Evolutionary conservation across 2,888 invertebrate species (phyloP).

Genomic region (Limenitis camilla): DNA sequence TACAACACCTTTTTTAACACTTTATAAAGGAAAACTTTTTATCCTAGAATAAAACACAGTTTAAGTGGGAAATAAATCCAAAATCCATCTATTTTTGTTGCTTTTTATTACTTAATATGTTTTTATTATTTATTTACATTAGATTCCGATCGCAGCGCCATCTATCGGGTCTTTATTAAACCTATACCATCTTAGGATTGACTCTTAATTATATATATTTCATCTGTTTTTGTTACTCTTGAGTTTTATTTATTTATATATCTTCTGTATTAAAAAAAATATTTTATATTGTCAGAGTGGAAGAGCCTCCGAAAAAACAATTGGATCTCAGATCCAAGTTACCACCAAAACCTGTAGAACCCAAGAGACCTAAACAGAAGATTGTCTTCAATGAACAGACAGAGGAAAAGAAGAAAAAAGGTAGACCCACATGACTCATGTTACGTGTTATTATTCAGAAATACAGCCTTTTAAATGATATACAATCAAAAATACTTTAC

Average conservation of each 20-base stretch:
- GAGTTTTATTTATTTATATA: neutral
- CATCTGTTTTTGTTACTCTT: neutral
- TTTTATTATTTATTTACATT: no score
- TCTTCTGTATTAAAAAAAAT: neutral
- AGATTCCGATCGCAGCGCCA: no score
- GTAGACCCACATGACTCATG: neutral
- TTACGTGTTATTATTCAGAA: neutral
- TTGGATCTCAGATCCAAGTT: slow-evolving; percentile 48
- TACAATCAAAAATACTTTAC: no score
- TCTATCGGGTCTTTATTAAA: no score
- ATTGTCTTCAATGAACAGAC: slow-evolving; percentile 47
- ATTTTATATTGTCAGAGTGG: slow-evolving; percentile 27
- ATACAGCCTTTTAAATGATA: neutral
- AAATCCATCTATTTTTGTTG: no score
- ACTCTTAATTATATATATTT: no score
- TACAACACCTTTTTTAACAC: no score
- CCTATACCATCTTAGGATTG: no score
- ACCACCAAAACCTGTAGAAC: slow-evolving; percentile 22
- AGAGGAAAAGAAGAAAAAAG: slow-evolving; percentile 36
- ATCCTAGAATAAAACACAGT: no score
- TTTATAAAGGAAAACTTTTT: no score
- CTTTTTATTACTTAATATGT: no score
- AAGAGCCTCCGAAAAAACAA: slow-evolving; percentile 30
- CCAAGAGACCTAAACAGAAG: slow-evolving; percentile 44
- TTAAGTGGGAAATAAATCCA: no score